Evolutionary conservation across 2,113 vertebrate species (phyloP).

Genomic region (Micronisus gabar): DNA sequence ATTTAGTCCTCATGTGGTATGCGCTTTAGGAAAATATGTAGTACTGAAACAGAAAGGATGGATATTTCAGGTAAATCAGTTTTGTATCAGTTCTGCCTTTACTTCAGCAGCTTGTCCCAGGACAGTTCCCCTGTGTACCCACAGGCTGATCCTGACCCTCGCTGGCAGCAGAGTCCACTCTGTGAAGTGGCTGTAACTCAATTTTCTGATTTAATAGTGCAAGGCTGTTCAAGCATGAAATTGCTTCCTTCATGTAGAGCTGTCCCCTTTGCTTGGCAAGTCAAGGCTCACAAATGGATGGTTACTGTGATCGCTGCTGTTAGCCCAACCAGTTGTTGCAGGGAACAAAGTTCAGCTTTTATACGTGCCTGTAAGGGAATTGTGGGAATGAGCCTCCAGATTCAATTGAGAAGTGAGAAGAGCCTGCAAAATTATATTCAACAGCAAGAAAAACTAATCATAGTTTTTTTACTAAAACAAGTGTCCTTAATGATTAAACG

Average conservation of each 20-base stretch:
- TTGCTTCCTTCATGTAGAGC: constrained; percentile 53
- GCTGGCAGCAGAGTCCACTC: background rate
- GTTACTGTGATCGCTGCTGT: constrained; percentile 4
- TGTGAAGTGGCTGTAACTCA: background rate
- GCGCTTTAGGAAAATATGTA: fast-evolving
- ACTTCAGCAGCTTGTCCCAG: background rate
- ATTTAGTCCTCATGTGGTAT: fast-evolving
- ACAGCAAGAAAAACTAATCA: background rate
- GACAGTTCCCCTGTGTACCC: background rate
- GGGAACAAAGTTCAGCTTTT: background rate
- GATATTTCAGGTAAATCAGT: background rate
- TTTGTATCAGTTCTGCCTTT: background rate
- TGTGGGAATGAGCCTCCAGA: background rate
- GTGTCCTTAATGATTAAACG: background rate
- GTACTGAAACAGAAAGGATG: background rate
- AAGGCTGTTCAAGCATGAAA: constrained; percentile 60
- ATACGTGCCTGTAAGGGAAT: background rate
- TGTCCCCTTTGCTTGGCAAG: constrained; percentile 35
- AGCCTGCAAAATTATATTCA: background rate
- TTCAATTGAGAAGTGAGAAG: background rate
- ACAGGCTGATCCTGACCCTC: background rate
- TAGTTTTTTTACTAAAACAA: background rate
- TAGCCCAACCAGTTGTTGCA: constrained; percentile 14
- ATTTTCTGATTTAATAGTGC: constrained; percentile 47
- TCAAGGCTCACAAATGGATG: constrained; percentile 14